Evolutionary conservation across 2,113 vertebrate species (phyloP), one percentile per base, ranked within the genome.

Genomic region (Chiloscyllium plagiosum): DNA sequence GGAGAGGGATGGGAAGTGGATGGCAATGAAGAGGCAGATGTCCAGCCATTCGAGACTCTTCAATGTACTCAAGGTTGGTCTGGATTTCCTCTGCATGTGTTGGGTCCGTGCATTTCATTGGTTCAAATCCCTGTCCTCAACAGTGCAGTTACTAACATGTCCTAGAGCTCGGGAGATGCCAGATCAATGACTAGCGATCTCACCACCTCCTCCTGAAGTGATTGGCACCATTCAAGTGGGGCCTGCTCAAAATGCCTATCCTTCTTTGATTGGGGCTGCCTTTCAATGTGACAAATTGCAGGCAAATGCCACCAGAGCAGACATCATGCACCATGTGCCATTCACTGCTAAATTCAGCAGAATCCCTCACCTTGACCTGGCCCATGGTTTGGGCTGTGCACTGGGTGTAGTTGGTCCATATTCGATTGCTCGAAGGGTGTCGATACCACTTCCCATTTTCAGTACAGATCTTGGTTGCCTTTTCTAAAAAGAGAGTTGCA

Each of bases 361-460:
- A 52, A 2, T 26, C 50, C 69, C 83, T 96, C 65, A 98, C 98
- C 97, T 97, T 96, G 33, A 95, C 95, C 89, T 97, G 97, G 19
- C 96, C 96, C 15, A 96, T 95, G n/a, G 96, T 97, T 97, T 97
- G 96, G 76, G 96, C 96, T 7, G 96, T 52, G 96, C 98, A 98
- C 96, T 97, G 97, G 29, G 98, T 98, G 97, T 98, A 98, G 96
- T 98, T 98, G 5, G 97, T 96, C 98, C 98, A 98, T 8, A 97
- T 95, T 89, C 98, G 96, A 96, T 98, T 97, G 96, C 98, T 98
- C 26, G 97, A 97, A 5, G 98, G 98, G 95, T 98, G 98, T 95
- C 97, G 97, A 96, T 98, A 98, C 98, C 98, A 98, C 96, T 97
- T 97, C 5, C 98, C 97, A 8, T 97, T 97, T 52, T 97, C 66